Evolutionary conservation across 1,140 invertebrate species (phyloP).

Genomic region (Chionoecetes opilio): DNA sequence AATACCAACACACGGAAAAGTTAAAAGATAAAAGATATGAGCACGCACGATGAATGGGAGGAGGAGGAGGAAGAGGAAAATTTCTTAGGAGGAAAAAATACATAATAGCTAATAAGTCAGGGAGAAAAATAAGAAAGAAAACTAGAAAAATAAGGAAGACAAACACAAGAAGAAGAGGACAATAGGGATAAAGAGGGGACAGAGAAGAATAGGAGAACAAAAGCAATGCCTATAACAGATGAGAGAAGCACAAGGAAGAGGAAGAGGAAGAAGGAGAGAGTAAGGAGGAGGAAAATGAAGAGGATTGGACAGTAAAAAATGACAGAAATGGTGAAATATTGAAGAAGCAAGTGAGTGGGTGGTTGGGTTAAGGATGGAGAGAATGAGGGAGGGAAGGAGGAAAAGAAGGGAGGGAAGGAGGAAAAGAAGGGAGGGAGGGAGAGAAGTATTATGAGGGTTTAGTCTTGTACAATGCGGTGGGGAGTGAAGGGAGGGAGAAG

Average conservation of each 20-base stretch:
- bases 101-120: slow-evolving; percentile 4
- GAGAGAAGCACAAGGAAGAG: too few relatives aligned
- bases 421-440: not conserved
- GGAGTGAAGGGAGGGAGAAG: not conserved
- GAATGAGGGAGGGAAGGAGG: too few relatives aligned
- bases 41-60: not conserved
- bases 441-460: not conserved
- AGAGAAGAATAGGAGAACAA: not conserved
- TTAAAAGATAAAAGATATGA: too few relatives aligned
- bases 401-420: not conserved
- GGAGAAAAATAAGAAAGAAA: too few relatives aligned
- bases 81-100: too few relatives aligned
- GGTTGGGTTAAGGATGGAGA: too few relatives aligned
- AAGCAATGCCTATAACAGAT: not conserved
- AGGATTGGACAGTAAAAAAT: not conserved
- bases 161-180: not conserved
- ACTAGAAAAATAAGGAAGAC: not conserved
- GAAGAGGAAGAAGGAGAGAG: not conserved
- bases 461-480: not conserved
- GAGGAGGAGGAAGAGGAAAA: slow-evolving; percentile 3
- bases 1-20: not conserved
- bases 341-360: not conserved
- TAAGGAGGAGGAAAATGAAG: not conserved
- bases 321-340: not conserved
- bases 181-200: not conserved